These are phyloP conservation scores for Dryomyza anilis DNA, from an alignment of 2,888 invertebrate genomes.

Conservation along the genomic window DNA sequence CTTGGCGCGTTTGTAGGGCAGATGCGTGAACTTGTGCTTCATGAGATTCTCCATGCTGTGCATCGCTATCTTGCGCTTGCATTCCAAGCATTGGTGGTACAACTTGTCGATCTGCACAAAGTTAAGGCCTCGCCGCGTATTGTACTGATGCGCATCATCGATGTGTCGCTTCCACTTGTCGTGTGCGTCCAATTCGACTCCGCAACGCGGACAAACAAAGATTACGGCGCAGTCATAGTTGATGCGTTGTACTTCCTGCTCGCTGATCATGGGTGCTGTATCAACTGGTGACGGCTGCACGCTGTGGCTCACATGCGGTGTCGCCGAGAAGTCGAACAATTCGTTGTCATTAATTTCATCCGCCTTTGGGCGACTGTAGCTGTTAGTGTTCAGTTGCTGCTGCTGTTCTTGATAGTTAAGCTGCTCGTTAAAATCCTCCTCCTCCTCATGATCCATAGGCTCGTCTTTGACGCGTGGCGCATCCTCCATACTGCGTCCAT, in stretches of 20 bases:
- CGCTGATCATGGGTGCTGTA: not conserved
- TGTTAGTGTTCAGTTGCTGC: conserved; percentile 6
- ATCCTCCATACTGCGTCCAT: conserved; percentile 30
- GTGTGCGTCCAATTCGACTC: conserved; percentile 48
- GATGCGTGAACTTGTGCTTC: conserved; percentile 54
- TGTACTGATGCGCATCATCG: conserved; percentile 48
- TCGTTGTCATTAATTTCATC: conserved; percentile 44
- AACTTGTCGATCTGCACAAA: conserved; percentile 52
- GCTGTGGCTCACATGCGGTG: conserved; percentile 37
- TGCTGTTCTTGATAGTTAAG: conserved; percentile 9
- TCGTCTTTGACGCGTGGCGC: conserved; percentile 27
- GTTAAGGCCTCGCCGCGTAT: conserved; percentile 51
- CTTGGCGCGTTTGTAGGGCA: conserved; percentile 53
- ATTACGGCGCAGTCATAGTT: conserved; percentile 53
- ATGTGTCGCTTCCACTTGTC: conserved; percentile 53
- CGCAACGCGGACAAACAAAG: conserved; percentile 54
- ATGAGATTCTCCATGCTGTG: conserved; percentile 53
- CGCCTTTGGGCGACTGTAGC: conserved; percentile 6
- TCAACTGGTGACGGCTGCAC: not conserved
- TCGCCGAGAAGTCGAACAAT: conserved; percentile 50
- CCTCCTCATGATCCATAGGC: conserved; percentile 22
- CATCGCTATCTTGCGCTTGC: conserved; percentile 54
- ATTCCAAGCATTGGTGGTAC: conserved; percentile 52
- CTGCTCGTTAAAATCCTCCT: conserved; percentile 14
- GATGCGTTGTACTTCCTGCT: conserved; percentile 37